Base-by-base conservation (phyloP, 2,797 vertebrate species). In the Crax fasciolata region DNA sequence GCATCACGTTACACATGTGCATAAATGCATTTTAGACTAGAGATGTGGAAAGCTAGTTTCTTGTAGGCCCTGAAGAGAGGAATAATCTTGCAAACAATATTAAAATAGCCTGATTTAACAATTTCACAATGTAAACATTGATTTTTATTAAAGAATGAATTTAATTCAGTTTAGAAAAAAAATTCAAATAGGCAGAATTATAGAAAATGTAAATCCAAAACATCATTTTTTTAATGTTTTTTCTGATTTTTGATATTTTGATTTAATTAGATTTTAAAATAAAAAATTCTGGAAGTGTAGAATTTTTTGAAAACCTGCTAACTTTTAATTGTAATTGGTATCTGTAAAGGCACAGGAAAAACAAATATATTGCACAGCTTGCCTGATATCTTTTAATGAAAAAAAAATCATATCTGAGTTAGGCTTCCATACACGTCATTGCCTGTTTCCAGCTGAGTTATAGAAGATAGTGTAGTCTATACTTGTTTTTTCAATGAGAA, bases 401-500 rank as follows among this genome's bases (percentile, higher is more conserved):
- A 46, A 38, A 48, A 30, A 4, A 5, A 38, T 44, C 49, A 38
- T 58, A 11, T 74, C 65, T 62, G 55, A 77, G 46, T 89, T 87
- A 73, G 65, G 65, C 44, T 35, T 35, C 35, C 35, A 35, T 35
- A 35, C 35, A 35, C 35, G 35, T 35, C 35, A 35, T 35, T 35
- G 44, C 7, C 46, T 89, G 38, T 48, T 87, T 52, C 25, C 73
- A 77, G 73, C 10, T 73, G 68, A 44, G 39, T 66, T 91, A 55
- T 7, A 48, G 86, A 58, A 94, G 62, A 90, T 3, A 82, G 79
- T 7, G 21, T 3, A 77, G 62, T 20, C 78, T 85, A 65, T 32
- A 75, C 23, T 90, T 43, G 30, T 63, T 93, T 92, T 90, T 91
- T 55, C 96, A 95, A 14, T 83, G 74, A 84, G 92, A 62, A 79